These are phyloP conservation scores for Drosophila guanche DNA, from an alignment of 1,140 invertebrate species.

Conservation along the genomic window DNA sequence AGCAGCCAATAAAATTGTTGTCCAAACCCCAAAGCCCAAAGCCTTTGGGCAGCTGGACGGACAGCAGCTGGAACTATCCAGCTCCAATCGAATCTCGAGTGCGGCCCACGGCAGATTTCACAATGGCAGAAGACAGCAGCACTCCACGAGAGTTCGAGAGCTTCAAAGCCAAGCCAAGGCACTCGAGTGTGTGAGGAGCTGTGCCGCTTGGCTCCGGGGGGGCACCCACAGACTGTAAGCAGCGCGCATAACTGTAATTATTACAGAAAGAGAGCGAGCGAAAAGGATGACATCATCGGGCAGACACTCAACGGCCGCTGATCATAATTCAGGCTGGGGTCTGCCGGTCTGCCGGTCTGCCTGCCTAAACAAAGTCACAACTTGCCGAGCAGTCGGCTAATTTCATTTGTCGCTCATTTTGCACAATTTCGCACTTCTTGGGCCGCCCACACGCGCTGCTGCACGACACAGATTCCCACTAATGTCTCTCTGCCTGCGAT, in stretches of 20 bases:
- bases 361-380: too few relatives aligned
- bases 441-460: slow-evolving; percentile 63
- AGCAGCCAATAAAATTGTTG: slow-evolving; percentile 46
- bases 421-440: slow-evolving; percentile 73
- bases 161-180: slow-evolving; percentile 9
- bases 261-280: slow-evolving; percentile 42
- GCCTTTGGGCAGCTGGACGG: too few relatives aligned
- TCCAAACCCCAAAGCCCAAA: background rate
- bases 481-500: slow-evolving; percentile 25
- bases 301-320: background rate
- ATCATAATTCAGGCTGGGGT: slow-evolving; percentile 1
- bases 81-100: slow-evolving; percentile 21
- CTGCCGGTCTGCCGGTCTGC: too few relatives aligned
- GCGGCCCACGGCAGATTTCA: slow-evolving; percentile 68
- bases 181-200: slow-evolving; percentile 30
- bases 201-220: slow-evolving; percentile 13
- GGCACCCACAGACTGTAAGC: slow-evolving; percentile 22
- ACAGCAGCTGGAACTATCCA: slow-evolving; percentile 32
- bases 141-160: slow-evolving; percentile 4
- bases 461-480: slow-evolving; percentile 65
- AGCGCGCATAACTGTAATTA: slow-evolving; percentile 65
- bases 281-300: slow-evolving; percentile 43
- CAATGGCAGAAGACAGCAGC: slow-evolving; percentile 37
- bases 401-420: slow-evolving; percentile 63
- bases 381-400: slow-evolving; percentile 45